Evolutionary conservation across 2,888 invertebrate genomes (phyloP).

Genomic region (Lomographa bimaculata): DNA sequence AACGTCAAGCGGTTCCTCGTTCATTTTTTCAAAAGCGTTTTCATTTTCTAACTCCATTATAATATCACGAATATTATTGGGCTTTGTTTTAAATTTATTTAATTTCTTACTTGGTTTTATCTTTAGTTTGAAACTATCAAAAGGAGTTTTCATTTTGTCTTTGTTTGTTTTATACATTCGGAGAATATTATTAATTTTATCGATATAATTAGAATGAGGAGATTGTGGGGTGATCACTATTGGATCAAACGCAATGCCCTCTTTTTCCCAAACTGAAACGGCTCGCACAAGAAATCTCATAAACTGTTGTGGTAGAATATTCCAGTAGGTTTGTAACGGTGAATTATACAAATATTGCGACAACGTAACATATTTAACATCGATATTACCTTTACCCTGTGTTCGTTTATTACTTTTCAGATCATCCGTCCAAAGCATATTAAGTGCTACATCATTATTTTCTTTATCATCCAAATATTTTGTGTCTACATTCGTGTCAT

Average conservation of each 20-base stretch:
- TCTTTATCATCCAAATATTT: slow-evolving; percentile 47
- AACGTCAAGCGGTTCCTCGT: slow-evolving; percentile 49
- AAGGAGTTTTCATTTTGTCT: slow-evolving; percentile 20
- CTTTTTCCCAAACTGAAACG: slow-evolving; percentile 70
- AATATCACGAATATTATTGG: slow-evolving; percentile 66
- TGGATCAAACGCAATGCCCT: slow-evolving; percentile 69
- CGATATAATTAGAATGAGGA: slow-evolving; percentile 49
- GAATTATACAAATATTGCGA: slow-evolving; percentile 59
- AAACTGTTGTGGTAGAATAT: slow-evolving; percentile 51
- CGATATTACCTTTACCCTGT: slow-evolving; percentile 39
- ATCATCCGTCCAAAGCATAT: slow-evolving; percentile 51
- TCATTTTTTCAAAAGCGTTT: slow-evolving; percentile 32
- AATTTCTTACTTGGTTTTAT: slow-evolving; percentile 41
- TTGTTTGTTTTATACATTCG: slow-evolving; percentile 40
- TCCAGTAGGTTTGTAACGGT: slow-evolving; percentile 61
- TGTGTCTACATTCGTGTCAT: slow-evolving; percentile 48
- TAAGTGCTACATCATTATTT: slow-evolving; percentile 64
- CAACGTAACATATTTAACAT: slow-evolving; percentile 52
- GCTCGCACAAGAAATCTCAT: slow-evolving; percentile 61
- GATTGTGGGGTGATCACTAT: slow-evolving; percentile 54
- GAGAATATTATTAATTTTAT: slow-evolving; percentile 55
- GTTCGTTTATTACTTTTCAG: slow-evolving; percentile 29
- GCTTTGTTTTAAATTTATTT: slow-evolving; percentile 35
- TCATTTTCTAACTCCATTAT: slow-evolving; percentile 60
- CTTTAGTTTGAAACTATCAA: slow-evolving; percentile 22